Evolutionary conservation across 1,140 invertebrate species (phyloP), one percentile per base, ranked within the genome.

Genomic region (Centruroides sculpturatus): DNA sequence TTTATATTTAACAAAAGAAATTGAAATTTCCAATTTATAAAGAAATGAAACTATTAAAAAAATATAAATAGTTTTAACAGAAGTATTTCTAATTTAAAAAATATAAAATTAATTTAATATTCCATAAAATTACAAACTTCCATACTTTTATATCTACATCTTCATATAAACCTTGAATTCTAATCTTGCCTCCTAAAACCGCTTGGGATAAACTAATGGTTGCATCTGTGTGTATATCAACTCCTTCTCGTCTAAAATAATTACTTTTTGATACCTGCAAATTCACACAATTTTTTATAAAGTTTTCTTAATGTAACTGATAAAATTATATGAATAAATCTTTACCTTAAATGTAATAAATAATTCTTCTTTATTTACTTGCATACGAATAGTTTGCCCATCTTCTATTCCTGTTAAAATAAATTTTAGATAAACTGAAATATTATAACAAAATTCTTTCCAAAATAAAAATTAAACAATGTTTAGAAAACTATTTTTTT

Each of bases 141-240:
- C 35, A 35, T 57, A 87, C 85, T 74, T 88, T 85, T 61, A 97
- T 74, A 50, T 83, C 86, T 62, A 94, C 84, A 74, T 96, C 90
- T 75, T 97, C 92, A 72, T 97, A 96, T 49, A 99, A 80, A 2
- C 96, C 96, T 70, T 94, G 86, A 66, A 99, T 82, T 67, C 87
- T 81, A 47, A 95, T 85, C 0, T 88, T 85, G 55, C 96, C 96
- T 35, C 97, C 97, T 3, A 99, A 77, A 12, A 95, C 71, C 0
- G 96, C 92, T 78, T 99, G 95, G 1, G 91, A 79, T 0, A 99
- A 72, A 3, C 87, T 89, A 62, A 95, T 85, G 64, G 83, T 78
- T 8, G 84, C 86, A 67, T 93, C 87, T 3, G 91, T 92, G 69
- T 98, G 92, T 3, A 99, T 83, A 76, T 99, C 95, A 6, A 89